Evolutionary conservation across 2,113 vertebrate species (phyloP).

Genomic region (Felis chaus): DNA sequence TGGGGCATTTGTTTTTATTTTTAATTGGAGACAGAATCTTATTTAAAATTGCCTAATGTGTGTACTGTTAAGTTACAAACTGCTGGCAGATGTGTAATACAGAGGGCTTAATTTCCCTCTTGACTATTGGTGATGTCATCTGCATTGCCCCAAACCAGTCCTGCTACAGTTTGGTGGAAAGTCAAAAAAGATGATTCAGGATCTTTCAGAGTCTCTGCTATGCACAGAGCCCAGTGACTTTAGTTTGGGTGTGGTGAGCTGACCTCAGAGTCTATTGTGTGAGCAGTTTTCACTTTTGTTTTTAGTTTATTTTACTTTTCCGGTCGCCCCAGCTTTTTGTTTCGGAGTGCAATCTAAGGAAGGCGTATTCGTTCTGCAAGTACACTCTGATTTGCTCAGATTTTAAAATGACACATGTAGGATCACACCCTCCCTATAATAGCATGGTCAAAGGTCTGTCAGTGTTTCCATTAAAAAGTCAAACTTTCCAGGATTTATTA

Average conservation of each 20-base stretch:
- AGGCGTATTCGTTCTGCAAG: constrained; percentile 78
- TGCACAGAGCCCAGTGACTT: constrained; percentile 43
- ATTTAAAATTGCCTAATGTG: background rate
- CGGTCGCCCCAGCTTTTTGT: constrained; percentile 74
- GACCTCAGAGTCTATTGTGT: constrained; percentile 82
- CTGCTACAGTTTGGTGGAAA: constrained; percentile 65
- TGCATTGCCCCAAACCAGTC: constrained; percentile 53
- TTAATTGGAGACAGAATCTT: background rate
- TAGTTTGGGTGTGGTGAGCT: constrained; percentile 80
- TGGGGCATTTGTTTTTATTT: background rate
- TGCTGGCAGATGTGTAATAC: background rate
- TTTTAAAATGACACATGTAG: constrained; percentile 80
- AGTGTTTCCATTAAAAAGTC: constrained; percentile 85
- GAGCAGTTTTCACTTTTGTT: constrained; percentile 68
- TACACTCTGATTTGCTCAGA: constrained; percentile 77
- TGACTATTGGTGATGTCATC: constrained; percentile 19
- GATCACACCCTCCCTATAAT: constrained; percentile 81
- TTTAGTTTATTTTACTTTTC: constrained; percentile 80
- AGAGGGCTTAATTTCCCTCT: background rate
- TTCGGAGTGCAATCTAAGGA: constrained; percentile 73
- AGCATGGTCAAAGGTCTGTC: constrained; percentile 81
- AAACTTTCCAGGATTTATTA: constrained; percentile 84
- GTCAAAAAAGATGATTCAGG: constrained; percentile 77
- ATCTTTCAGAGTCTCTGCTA: constrained; percentile 58
- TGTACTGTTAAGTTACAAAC: background rate